Evolutionary conservation across 2,797 vertebrate genomes (phyloP).

Genomic region (Argentina silus): DNA sequence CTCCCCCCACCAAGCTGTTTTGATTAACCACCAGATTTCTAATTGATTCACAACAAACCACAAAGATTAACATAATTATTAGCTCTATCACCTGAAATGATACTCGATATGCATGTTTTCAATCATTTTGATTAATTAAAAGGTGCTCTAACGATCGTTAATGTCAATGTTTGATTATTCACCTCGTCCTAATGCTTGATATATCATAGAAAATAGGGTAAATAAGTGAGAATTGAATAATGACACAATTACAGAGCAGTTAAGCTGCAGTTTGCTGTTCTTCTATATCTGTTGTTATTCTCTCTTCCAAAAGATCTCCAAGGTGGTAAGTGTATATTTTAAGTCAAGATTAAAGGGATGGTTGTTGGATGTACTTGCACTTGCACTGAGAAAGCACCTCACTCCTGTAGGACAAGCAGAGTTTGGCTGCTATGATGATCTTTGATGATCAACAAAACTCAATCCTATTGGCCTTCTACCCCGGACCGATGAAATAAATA

Average conservation of each 20-base stretch:
- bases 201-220: neutral
- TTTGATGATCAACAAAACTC: constrained; percentile 21
- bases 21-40: constrained; percentile 18
- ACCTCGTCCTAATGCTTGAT: neutral
- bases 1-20: constrained; percentile 20
- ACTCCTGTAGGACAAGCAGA: constrained; percentile 37
- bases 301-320: constrained; percentile 66
- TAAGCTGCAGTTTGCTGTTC: constrained; percentile 36
- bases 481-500: constrained; percentile 13
- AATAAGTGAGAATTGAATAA: neutral
- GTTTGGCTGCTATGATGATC: constrained; percentile 63
- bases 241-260: neutral
- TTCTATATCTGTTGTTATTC: constrained; percentile 38
- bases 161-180: neutral
- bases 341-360: constrained; percentile 22
- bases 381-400: constrained; percentile 52
- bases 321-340: constrained; percentile 71
- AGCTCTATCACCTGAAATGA: constrained; percentile 2
- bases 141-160: constrained; percentile 10
- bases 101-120: constrained; percentile 30
- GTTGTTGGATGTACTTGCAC: constrained; percentile 36
- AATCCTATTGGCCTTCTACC: constrained; percentile 17
- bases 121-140: constrained; percentile 24
- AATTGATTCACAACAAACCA: constrained; percentile 9
- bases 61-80: constrained; percentile 20